A percentile compares a stretch with the other conserved stretches of the same genome.
phyloP scores from a whole-genome alignment of 2,888 invertebrate genomes.

The Leptinotarsa rubiginosa region DNA sequence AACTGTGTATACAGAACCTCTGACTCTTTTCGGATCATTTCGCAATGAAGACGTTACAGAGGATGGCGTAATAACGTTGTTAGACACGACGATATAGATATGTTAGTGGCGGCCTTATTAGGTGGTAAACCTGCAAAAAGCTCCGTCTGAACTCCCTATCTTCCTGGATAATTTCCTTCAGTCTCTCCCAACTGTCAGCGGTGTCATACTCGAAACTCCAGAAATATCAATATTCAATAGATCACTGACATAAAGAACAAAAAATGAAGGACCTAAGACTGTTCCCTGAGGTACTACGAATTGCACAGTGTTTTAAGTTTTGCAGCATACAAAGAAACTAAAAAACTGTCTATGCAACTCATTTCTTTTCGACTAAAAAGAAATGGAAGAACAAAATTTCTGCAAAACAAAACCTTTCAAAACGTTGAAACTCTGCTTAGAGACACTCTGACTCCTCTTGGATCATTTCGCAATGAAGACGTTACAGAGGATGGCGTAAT shows the following conservation, averaged over 20 bases:
- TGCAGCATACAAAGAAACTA: too few species aligned
- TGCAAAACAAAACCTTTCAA: neutral
- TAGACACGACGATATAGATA: constrained; percentile 51
- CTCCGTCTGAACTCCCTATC: constrained; percentile 59
- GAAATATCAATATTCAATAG: too few species aligned
- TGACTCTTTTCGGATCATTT: neutral
- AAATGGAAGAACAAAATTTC: too few species aligned
- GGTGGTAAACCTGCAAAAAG: constrained; percentile 61
- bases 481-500: constrained; percentile 47
- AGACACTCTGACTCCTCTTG: neutral
- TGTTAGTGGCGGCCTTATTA: constrained; percentile 58
- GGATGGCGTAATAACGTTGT: constrained; percentile 54
- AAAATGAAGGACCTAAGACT: too few species aligned
- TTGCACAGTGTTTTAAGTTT: too few species aligned
- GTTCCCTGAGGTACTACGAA: too few species aligned
- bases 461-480: neutral
- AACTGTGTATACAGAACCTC: neutral
- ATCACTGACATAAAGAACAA: too few species aligned
- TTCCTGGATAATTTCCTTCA: too few species aligned
- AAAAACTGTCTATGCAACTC: too few species aligned
- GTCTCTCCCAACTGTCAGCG: too few species aligned
- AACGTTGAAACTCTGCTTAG: neutral
- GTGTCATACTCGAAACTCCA: too few species aligned
- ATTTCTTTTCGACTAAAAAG: too few species aligned
- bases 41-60: constrained; percentile 19